A percentile compares a stretch with the other conserved stretches of the same genome.
phyloP scores from a whole-genome alignment of 2,113 vertebrate genomes.

The Aix galericulata region DNA sequence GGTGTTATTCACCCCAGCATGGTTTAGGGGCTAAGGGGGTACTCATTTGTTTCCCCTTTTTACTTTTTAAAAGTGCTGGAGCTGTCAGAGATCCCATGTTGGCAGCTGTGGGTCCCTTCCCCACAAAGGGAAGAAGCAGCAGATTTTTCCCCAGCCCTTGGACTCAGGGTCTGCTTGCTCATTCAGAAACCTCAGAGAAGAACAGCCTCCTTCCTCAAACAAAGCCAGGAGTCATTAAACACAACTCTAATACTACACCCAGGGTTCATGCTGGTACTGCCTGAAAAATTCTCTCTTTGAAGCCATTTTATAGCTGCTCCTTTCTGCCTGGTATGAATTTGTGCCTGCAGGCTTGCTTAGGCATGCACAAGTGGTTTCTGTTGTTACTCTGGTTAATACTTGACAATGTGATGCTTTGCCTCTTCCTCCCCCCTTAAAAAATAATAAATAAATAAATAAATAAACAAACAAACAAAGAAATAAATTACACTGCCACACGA shows the following conservation, averaged over 20 bases:
- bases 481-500: background rate
- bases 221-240: background rate
- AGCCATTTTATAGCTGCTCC: background rate
- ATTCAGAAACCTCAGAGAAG: background rate
- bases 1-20: background rate
- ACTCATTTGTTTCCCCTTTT: background rate
- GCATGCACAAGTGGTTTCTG: background rate
- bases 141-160: fast-evolving
- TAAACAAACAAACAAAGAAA: no score
- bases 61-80: background rate
- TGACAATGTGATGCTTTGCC: background rate
- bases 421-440: background rate
- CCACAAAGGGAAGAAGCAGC: background rate
- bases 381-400: background rate
- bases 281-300: background rate
- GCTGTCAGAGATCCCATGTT: background rate
- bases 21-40: background rate
- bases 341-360: background rate
- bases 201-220: background rate
- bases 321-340: background rate
- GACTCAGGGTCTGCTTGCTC: background rate
- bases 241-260: background rate
- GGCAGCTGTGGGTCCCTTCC: background rate
- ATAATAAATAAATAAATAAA: background rate
- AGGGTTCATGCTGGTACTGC: background rate